These are phyloP conservation scores for Myathropa florea DNA, from an alignment of 2,888 invertebrate genomes.

Conservation along the genomic window DNA sequence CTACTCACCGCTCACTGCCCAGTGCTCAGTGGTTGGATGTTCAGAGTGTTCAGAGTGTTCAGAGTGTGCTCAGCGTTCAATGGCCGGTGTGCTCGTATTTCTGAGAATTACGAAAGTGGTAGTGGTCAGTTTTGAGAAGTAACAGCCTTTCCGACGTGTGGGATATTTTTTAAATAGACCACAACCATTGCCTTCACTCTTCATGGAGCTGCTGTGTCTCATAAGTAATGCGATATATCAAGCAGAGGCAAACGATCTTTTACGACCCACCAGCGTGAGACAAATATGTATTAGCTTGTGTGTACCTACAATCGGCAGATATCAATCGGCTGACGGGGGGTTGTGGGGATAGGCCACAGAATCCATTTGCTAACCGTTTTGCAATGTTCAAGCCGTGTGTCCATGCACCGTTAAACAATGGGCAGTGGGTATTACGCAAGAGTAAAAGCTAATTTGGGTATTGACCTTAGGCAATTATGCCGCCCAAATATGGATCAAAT, in stretches of 20 bases:
- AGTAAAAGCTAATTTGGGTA: conserved; percentile 58
- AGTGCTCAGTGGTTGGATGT: background rate
- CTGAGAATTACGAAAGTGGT: conserved; percentile 61
- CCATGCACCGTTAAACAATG: conserved; percentile 16
- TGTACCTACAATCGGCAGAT: conserved; percentile 35
- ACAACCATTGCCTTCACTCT: conserved; percentile 43
- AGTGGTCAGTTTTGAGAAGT: conserved; percentile 59
- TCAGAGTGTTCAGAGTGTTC: background rate
- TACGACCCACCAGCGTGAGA: conserved; percentile 13
- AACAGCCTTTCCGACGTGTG: conserved; percentile 55
- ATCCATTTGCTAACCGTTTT: conserved; percentile 13
- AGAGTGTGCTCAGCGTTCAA: background rate
- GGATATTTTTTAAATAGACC: conserved; percentile 64
- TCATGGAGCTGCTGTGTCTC: conserved; percentile 22
- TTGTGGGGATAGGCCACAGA: conserved; percentile 15
- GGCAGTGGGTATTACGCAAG: conserved; percentile 42
- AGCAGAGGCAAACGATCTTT: conserved; percentile 1
- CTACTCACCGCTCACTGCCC: too few relatives aligned
- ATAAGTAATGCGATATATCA: conserved; percentile 11
- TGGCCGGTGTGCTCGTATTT: conserved; percentile 30
- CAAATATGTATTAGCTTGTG: conserved; percentile 19
- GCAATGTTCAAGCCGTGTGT: conserved; percentile 27
- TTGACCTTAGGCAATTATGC: conserved; percentile 64
- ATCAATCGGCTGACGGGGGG: conserved; percentile 45
- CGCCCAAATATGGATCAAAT: conserved; percentile 42